Base-by-base conservation (phyloP, 1,140 invertebrate genomes). In the Archivesica marissinica region DNA sequence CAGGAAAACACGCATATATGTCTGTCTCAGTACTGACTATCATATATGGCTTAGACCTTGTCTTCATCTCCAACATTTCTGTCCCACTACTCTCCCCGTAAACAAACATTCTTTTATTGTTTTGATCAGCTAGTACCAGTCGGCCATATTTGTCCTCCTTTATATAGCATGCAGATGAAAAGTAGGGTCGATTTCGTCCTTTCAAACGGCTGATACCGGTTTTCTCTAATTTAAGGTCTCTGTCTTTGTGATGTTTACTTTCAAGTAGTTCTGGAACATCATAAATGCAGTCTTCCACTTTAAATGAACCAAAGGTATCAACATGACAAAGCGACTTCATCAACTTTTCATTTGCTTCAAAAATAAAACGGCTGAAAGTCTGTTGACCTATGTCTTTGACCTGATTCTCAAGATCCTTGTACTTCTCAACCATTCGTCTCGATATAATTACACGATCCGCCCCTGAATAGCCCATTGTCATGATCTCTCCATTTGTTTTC, bases 1-100 rank as follows among this genome's bases (percentile, higher is more conserved):
- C 0, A 50, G 70, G 70, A 74, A 74, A 74, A 30, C 41, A 74
- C 0, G 28, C 70, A 47, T 50, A 47, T 2, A 74, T 4, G n/a
- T 23, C 25, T 7, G 47, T 74, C 44, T 50, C 28, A 0, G 50
- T 33, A 6, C 3, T 52, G 3, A 7, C 23, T 30, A 74, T 33
- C 6, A n/a, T 28, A 30, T 52, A 74, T 50, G 70, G 70, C 28
- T 47, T 52, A 3, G 44, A 50, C 13, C 28, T 50, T 47, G n/a
- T 20, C 23, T 74, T 74, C 0, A 74, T 28, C 17, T 47, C 35
- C 0, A n/a, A 7, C 15, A 0, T 0, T 6, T 50, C 70, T 7
- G 47, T 25, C 52, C 11, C 50, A 74, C 7, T 74, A 2, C 11
- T 28, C 7, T 39, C 0, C 7, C 17, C 2, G 17, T 28, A 41